These are phyloP conservation scores for Siniperca obscura DNA, from an alignment of 2,797 vertebrate species.

Conservation along the genomic window DNA sequence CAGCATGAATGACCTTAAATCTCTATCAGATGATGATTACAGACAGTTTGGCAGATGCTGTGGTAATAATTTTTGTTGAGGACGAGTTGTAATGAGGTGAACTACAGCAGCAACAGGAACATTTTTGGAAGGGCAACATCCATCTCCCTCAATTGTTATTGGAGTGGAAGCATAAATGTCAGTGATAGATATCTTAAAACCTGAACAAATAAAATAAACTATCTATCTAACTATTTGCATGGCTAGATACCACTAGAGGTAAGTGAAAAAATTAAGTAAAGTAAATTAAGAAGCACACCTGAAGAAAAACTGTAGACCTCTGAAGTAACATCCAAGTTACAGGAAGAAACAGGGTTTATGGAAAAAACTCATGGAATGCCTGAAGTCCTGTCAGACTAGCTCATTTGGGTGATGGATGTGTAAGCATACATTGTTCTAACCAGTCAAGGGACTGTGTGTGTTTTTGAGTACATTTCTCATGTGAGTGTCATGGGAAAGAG, in stretches of 20 bases:
- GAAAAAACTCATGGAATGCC: too few species aligned
- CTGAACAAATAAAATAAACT: background rate
- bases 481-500: conserved; percentile 62
- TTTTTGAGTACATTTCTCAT: conserved; percentile 25
- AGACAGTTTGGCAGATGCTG: background rate
- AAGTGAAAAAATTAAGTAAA: too few species aligned
- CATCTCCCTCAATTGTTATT: background rate
- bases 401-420: conserved; percentile 22
- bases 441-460: background rate
- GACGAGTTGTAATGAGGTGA: background rate
- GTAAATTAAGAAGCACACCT: background rate
- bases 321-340: too few species aligned
- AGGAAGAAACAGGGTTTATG: too few species aligned
- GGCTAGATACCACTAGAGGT: too few species aligned
- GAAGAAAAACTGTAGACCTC: background rate
- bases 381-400: background rate
- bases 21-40: background rate
- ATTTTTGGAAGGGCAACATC: background rate
- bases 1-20: background rate
- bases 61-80: background rate
- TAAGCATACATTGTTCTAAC: background rate
- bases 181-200: background rate
- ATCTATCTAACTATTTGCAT: too few species aligned
- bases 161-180: background rate
- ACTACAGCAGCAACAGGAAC: too few species aligned